Base-by-base conservation (phyloP, 2,113 vertebrate species). In the Apteryx mantelli region DNA sequence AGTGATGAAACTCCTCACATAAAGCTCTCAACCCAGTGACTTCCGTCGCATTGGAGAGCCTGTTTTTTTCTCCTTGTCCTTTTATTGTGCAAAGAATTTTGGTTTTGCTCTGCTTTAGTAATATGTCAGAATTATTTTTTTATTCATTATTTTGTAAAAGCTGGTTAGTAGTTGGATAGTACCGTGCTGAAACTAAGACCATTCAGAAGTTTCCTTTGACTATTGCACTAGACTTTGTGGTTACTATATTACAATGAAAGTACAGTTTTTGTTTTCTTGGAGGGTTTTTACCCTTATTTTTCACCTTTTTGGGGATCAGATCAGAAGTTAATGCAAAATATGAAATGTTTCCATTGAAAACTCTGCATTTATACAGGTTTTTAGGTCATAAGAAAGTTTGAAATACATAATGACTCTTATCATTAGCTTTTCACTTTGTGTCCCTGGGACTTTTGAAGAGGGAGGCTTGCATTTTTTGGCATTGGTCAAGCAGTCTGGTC, bases 401-500 rank as follows among this genome's bases (percentile, higher is more conserved):
- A 90, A 82, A 52, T n/a, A 36, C 34, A 66, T 42, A 90, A 55
- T 89, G 73, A 28, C 74, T 87, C 71, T 93, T 83, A 96, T 93
- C 61, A 73, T 87, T 94, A 94, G 90, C 74, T 82, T 96, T 95
- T 95, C 71, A 44, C 53, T 95, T 96, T 83, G 34, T 76, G 53
- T 87, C 56, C 50, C 42, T 88, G 74, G 71, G 79, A 93, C 81
- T 95, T 95, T 38, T 83, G 77, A 95, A 94, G 92, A 80, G 65
- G 44, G 42, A 78, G 44, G 38, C 42, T 93, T 88, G 36, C 38
- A 1, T 82, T 89, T 96, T 95, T 96, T 96, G 86, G 86, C 89
- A 78, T 91, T 82, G 92, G 80, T 95, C 95, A 92, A 95, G 50
- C 19, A 75, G 86, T 83, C 94, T 96, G 74, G 56, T 94, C 95